phyloP scores from a whole-genome alignment of 2,797 vertebrate species.

The Coreius guichenoti region DNA sequence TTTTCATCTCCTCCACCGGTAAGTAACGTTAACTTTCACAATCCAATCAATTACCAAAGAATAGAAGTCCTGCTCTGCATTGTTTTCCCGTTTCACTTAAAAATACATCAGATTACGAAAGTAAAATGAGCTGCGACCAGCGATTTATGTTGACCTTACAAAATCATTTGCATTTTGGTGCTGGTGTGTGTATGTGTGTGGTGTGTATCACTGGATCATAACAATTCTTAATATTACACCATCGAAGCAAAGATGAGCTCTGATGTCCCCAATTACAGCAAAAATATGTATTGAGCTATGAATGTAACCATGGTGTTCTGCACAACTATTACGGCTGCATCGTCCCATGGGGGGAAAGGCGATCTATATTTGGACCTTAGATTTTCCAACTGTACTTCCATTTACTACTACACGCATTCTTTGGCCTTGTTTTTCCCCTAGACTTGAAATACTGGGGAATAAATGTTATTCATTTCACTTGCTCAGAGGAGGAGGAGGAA shows the following conservation, averaged over 20 bases:
- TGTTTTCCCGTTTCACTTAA: background rate
- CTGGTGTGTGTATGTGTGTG: background rate
- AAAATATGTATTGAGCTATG: conserved; percentile 53
- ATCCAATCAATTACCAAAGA: background rate
- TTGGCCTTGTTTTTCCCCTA: conserved; percentile 72
- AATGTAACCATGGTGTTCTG: background rate
- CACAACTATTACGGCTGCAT: conserved; percentile 16
- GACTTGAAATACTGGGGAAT: conserved; percentile 33
- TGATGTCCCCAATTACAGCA: conserved; percentile 50
- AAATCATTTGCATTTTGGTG: background rate
- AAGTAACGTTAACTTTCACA: background rate
- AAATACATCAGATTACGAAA: background rate
- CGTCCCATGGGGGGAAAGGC: conserved; percentile 59
- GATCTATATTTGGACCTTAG: conserved; percentile 73
- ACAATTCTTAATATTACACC: background rate
- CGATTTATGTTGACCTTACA: background rate
- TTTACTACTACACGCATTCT: conserved; percentile 66
- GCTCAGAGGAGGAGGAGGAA: conserved; percentile 20
- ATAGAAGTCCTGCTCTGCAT: background rate
- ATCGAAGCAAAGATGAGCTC: conserved; percentile 14
- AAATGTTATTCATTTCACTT: conserved; percentile 51
- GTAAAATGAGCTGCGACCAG: background rate
- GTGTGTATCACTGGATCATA: background rate
- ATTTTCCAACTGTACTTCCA: conserved; percentile 73
- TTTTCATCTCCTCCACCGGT: background rate